Base-by-base conservation (phyloP, 2,888 invertebrate genomes). In the Lasioglossum morio region DNA sequence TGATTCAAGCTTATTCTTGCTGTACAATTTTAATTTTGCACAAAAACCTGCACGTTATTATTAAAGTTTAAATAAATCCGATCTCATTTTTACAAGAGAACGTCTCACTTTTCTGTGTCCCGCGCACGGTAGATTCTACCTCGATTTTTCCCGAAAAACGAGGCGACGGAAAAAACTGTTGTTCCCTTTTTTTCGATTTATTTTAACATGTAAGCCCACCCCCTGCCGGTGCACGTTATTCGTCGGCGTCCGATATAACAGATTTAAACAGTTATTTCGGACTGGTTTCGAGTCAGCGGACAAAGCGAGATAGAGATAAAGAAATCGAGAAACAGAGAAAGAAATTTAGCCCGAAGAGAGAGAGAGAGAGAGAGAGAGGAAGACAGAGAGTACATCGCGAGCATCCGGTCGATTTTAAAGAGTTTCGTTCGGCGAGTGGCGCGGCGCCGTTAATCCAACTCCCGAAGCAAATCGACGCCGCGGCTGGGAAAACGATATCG, bases 361-460 rank as follows among this genome's bases (percentile, higher is more conserved):
- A 34, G 1, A 63, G n/a, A n/a, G n/a, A n/a, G n/a, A n/a, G n/a
- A 14, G 73, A 30, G 53, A 34, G 34, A 34, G 63, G 16, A 30
- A 34, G 30, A 66, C 7, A 34, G 34, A 66, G 7, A 66, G 66
- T n/a, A 37, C 60, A 76, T 30, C 60, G 30, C 16, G 60, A 70
- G 72, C 83, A 73, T 76, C 66, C 34, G 60, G 75, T 48, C 82
- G 74, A 84, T 82, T 84, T 82, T 77, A 74, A 77, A 83, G 72
- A 78, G 46, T 78, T 75, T 82, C 75, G 75, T 78, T 82, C 75
- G 74, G 77, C 82, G 40, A 77, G 79, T 43, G 19, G 57, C 60
- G 72, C 63, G 40, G 76, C 46, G 27, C 74, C 72, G 84, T 82
- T 83, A 75, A 84, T 83, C 77, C 77, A 70, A 53, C 70, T 48